Base-by-base conservation (phyloP, 2,888 invertebrate genomes). In the Pristionchus japonicus region DNA sequence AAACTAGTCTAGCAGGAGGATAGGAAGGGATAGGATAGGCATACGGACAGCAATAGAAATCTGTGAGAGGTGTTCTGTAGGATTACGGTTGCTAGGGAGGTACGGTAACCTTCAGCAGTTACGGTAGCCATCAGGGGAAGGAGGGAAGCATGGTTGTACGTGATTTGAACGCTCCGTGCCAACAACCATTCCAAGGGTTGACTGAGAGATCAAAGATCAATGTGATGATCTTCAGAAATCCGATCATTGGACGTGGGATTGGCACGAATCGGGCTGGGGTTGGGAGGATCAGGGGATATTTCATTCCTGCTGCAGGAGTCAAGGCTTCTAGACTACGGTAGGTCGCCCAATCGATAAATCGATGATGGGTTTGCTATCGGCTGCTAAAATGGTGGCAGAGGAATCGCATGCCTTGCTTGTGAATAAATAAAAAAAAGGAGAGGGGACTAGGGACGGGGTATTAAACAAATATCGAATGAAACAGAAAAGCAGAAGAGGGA, bases 241-340 rank as follows among this genome's bases (percentile, higher is more conserved):
- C 77, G n/a, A 77, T 77, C 77, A 47, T 17, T 43, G 43, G 77
- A 77, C n/a, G 43, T n/a, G 77, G 13, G 27, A 17, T 77, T 77
- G 43, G 43, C 77, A 52, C 52, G 52, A 34, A 52, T 31, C 82
- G 82, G 82, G 15, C 31, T 17, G 40, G 15, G 34, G 20, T 37
- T 23, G 52, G 82, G 13, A 31, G 37, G 82, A 52, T 13, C 52
- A 52, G 49, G 23, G n/a, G 20, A 37, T 37, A 40, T 77, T 77
- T 77, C 77, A 43, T 82, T 82, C 52, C 52, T 82, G 82, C 34
- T 82, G 49, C 49, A 82, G 49, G 82, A 57, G 27, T 77, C 23
- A n/a, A n/a, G 77, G 64, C 64, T 70, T 43, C 77, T 77, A 47
- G 23, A 77, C 77, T 77, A 77, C 77, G 43, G 77, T 77, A 77